These are phyloP conservation scores for Fragum sueziense DNA, from an alignment of 2,888 invertebrate genomes.

Conservation along the genomic window DNA sequence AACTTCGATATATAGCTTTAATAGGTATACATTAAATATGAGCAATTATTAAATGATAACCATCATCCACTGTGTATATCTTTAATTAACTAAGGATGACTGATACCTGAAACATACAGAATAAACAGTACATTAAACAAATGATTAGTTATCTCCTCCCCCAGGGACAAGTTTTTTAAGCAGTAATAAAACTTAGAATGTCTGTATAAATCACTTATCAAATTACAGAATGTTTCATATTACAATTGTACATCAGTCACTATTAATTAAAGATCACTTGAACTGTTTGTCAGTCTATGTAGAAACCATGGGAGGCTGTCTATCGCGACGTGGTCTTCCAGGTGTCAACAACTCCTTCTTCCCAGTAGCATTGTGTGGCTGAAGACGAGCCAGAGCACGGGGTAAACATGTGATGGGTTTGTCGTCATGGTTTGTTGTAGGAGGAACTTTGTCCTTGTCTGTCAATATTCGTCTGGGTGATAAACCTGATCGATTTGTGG, in stretches of 20 bases:
- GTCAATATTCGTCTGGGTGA: not conserved
- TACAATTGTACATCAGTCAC: not conserved
- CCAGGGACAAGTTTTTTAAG: constrained; percentile 27
- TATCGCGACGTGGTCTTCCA: not conserved
- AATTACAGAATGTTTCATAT: not conserved
- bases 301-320: not conserved
- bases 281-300: not conserved
- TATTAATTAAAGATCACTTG: not conserved
- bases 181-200: constrained; percentile 4
- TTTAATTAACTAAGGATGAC: constrained; percentile 12
- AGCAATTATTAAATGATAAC: too few species aligned
- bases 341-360: constrained; percentile 18
- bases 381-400: constrained; percentile 15
- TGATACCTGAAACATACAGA: constrained; percentile 4
- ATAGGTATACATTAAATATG: too few species aligned
- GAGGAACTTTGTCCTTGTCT: not conserved
- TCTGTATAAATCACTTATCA: not conserved
- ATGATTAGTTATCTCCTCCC: constrained; percentile 26
- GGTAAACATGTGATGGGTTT: not conserved
- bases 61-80: not conserved
- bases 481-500: not conserved
- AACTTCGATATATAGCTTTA: too few species aligned
- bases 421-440: not conserved
- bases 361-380: constrained; percentile 20
- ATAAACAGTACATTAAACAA: not conserved